A percentile compares a stretch with the other conserved stretches of the same genome.
phyloP scores from a whole-genome alignment of 1,140 invertebrate species.

The Tetragnatha versicolor region DNA sequence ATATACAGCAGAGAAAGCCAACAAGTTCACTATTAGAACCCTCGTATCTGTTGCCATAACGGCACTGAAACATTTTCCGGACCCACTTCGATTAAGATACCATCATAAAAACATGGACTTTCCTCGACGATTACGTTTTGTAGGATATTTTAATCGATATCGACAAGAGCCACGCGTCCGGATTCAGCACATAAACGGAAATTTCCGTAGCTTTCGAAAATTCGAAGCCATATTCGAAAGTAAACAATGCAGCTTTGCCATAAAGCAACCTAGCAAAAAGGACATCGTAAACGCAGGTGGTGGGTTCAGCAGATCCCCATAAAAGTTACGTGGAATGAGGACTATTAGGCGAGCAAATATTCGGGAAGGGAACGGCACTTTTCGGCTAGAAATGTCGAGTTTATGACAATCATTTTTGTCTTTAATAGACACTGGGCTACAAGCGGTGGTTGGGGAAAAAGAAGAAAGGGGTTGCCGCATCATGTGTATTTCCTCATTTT shows the following conservation, averaged over 20 bases:
- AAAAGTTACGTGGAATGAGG: constrained; percentile 4
- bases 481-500: background rate
- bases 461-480: background rate
- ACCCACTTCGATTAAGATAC: too few relatives aligned
- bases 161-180: background rate
- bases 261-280: constrained; percentile 20
- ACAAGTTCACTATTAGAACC: too few relatives aligned
- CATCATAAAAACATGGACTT: too few relatives aligned
- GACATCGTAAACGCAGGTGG: constrained; percentile 42
- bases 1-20: too few relatives aligned
- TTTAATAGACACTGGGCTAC: background rate
- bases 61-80: too few relatives aligned
- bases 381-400: constrained; percentile 12
- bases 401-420: constrained; percentile 14
- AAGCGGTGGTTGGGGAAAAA: background rate
- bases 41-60: too few relatives aligned
- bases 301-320: background rate
- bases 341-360: constrained; percentile 37
- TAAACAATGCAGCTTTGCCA: constrained; percentile 19
- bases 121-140: background rate
- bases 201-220: background rate
- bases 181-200: too few relatives aligned
- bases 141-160: constrained; percentile 9
- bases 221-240: constrained; percentile 7
- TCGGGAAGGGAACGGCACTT: background rate